Base-by-base conservation (phyloP, 2,797 vertebrate species). In the Notolepis coatsorum region DNA sequence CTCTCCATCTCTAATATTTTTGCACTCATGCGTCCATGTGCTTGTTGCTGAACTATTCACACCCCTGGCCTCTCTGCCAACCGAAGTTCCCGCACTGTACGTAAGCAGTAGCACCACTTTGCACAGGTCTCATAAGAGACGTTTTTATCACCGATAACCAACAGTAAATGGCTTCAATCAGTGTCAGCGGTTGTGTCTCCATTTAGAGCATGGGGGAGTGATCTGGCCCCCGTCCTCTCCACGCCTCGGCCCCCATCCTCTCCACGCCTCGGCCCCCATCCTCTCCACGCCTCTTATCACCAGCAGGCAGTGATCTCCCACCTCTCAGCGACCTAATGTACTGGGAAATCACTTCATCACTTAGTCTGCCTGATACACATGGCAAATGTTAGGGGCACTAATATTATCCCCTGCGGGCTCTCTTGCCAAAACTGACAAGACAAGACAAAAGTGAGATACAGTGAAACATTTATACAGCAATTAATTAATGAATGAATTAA, bases 251-350 rank as follows among this genome's bases (percentile, higher is more conserved):
- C 79, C 63, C 43, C 53, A 21, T 88, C 81, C 54, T 71, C 64
- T 84, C 65, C 48, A 21, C 54, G 33, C 49, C 45, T 65, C 54
- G 86, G 61, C 78, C 79, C 63, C 43, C 53, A 21, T 88, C 81
- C 54, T 71, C 64, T 84, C 65, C 17, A 75, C 81, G 80, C 83
- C 77, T 87, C 81, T 80, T 79, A 84, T 84, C 77, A 52, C 12
- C 54, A 68, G 75, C 76, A 68, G 68, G 42, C 58, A 2, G 30
- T 46, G 67, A 84, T 74, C 64, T 65, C 35, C 30, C 33, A 21
- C 10, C 57, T 56, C 70, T 63, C 57, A 27, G 48, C 46, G 1
- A 28, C 25, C 43, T 4, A 13, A 38, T 21, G 45, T 25, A 25
- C 65, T 55, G 55, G 48, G 59, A 75, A 75, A 73, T 60, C 69